Conservation (phyloP, 2,113 vertebrate species). For the Xiphias gladius region DNA sequence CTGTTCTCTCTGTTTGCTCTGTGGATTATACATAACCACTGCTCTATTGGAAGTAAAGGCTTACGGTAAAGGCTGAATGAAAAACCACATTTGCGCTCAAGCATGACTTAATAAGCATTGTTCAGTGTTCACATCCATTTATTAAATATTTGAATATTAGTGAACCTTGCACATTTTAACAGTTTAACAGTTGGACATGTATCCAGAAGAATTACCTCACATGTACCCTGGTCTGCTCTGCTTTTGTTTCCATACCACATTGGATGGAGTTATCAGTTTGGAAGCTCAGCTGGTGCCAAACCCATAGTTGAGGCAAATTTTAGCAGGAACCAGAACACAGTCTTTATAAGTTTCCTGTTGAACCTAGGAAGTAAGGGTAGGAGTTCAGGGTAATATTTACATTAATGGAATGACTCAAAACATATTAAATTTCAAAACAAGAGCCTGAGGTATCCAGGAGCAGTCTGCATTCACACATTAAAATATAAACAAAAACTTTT, state of each 20-base stretch:
- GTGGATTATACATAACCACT: slow-evolving; percentile 57
- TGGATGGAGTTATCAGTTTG: slow-evolving; percentile 34
- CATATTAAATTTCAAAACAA: slow-evolving; percentile 82
- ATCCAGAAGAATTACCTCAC: slow-evolving; percentile 41
- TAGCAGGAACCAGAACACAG: slow-evolving; percentile 48
- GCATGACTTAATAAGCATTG: slow-evolving; percentile 29
- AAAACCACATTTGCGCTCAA: slow-evolving; percentile 29
- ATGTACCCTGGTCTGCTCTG: slow-evolving; percentile 24
- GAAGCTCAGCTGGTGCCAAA: slow-evolving; percentile 55
- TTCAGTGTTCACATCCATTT: slow-evolving; percentile 20
- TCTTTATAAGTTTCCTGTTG: slow-evolving; percentile 84
- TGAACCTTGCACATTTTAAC: slow-evolving; percentile 26
- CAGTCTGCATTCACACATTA: slow-evolving; percentile 60
- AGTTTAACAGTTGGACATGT: neutral
- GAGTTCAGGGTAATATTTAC: slow-evolving; percentile 85
- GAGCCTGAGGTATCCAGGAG: slow-evolving; percentile 56
- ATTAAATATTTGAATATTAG: slow-evolving; percentile 21
- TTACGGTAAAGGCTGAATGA: slow-evolving; percentile 32
- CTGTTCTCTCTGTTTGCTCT: slow-evolving; percentile 60
- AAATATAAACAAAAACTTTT: slow-evolving; percentile 72
- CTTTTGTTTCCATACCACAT: slow-evolving; percentile 27
- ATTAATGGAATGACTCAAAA: slow-evolving; percentile 78
- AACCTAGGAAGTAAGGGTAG: slow-evolving; percentile 78
- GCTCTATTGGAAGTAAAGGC: slow-evolving; percentile 44
- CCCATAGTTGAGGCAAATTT: slow-evolving; percentile 38